A percentile compares a stretch with the other conserved stretches of the same genome.
Evolutionary conservation across 2,888 invertebrate species (phyloP).

Genomic region (Isoperla grammatica): DNA sequence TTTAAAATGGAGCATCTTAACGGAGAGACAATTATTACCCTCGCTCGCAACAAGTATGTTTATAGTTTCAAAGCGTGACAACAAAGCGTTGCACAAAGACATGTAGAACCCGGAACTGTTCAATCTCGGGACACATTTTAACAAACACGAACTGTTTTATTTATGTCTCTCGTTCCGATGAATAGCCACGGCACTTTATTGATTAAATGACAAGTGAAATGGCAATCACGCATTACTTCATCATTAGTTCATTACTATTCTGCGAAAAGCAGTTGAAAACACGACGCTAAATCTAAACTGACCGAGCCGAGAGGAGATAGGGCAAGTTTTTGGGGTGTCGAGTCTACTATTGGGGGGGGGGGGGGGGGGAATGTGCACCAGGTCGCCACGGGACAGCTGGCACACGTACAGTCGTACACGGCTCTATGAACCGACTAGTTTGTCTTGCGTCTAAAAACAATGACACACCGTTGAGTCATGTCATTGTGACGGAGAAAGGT

Average conservation of each 20-base stretch:
- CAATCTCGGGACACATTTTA: background rate
- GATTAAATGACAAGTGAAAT: slow-evolving; percentile 6
- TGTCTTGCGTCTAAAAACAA: slow-evolving; percentile 9
- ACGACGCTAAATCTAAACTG: background rate
- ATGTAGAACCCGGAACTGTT: too few species aligned
- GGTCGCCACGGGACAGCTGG: slow-evolving; percentile 17
- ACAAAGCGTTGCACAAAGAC: too few species aligned
- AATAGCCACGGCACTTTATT: slow-evolving; percentile 6
- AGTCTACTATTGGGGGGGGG: background rate
- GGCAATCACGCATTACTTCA: slow-evolving; percentile 11
- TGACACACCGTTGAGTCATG: slow-evolving; percentile 7
- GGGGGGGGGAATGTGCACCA: background rate
- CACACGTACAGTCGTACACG: slow-evolving; percentile 7
- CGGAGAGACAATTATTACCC: too few species aligned
- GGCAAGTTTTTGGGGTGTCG: background rate
- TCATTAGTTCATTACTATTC: background rate
- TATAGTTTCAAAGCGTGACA: too few species aligned
- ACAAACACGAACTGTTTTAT: slow-evolving; percentile 9
- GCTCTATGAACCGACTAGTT: background rate
- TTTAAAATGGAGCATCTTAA: too few species aligned
- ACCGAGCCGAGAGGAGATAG: background rate
- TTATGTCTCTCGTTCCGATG: background rate
- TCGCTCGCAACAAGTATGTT: too few species aligned
- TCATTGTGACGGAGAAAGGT: slow-evolving; percentile 5
- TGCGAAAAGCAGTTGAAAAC: background rate